Evolutionary conservation across 1,140 invertebrate species (phyloP).

Genomic region (Dendrolimus punctatus): DNA sequence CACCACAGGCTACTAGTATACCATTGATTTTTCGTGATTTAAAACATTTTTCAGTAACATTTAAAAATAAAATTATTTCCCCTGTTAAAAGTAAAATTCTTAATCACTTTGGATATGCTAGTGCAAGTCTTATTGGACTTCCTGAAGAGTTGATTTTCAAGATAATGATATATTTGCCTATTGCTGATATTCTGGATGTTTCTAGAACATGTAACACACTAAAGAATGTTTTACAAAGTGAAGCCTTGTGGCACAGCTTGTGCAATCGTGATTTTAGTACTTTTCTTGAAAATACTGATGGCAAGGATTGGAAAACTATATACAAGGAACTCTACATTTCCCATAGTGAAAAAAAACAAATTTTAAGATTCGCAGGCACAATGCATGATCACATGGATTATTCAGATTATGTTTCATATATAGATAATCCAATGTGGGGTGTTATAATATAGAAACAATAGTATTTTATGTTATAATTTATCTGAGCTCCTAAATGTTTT

Average conservation of each 20-base stretch:
- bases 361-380: slow-evolving; percentile 16
- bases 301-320: slow-evolving; percentile 30
- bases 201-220: slow-evolving; percentile 41
- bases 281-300: slow-evolving; percentile 8
- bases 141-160: slow-evolving; percentile 50
- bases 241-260: slow-evolving; percentile 45
- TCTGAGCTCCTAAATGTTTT: background rate
- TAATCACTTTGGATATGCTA: slow-evolving; percentile 41
- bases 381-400: slow-evolving; percentile 38
- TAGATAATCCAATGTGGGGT: slow-evolving; percentile 40
- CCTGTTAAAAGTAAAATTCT: slow-evolving; percentile 52
- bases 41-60: slow-evolving; percentile 35
- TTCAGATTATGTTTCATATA: slow-evolving; percentile 34
- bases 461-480: slow-evolving; percentile 5
- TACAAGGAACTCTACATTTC: slow-evolving; percentile 33
- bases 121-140: slow-evolving; percentile 57
- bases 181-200: slow-evolving; percentile 34
- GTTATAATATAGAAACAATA: slow-evolving; percentile 20
- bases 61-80: slow-evolving; percentile 45
- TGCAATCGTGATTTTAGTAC: slow-evolving; percentile 41
- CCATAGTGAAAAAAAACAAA: slow-evolving; percentile 19
- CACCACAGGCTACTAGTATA: slow-evolving; percentile 30
- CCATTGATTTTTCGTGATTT: slow-evolving; percentile 52
- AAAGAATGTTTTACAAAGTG: slow-evolving; percentile 26
- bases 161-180: slow-evolving; percentile 33